phyloP scores from a whole-genome alignment of 1,140 invertebrate genomes.

The Akabosia matsudoensis region DNA sequence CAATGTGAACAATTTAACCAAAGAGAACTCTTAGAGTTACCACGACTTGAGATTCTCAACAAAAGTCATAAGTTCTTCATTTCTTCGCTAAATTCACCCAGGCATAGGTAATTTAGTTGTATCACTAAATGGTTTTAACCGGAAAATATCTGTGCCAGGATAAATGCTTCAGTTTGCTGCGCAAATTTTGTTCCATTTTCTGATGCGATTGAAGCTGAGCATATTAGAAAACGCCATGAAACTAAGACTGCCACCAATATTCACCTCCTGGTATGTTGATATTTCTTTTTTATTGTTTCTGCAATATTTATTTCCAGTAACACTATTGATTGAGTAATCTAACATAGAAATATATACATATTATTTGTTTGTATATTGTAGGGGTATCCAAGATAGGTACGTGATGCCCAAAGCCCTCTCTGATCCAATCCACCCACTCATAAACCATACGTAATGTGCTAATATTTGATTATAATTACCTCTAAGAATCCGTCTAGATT shows the following conservation, averaged over 20 bases:
- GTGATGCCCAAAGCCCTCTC: background rate
- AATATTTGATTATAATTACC: too few species aligned
- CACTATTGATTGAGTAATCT: too few species aligned
- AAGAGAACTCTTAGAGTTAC: background rate
- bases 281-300: too few species aligned
- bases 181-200: background rate
- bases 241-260: conserved; percentile 8
- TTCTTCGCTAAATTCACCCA: too few species aligned
- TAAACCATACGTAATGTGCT: too few species aligned
- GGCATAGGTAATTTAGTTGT: too few species aligned
- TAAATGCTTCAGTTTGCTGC: too few species aligned
- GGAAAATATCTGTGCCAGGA: too few species aligned
- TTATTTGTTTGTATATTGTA: background rate
- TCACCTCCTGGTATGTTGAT: conserved; percentile 15
- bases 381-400: conserved; percentile 14
- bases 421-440: background rate
- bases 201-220: conserved; percentile 1
- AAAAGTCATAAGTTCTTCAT: too few species aligned
- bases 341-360: background rate
- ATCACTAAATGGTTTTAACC: too few species aligned
- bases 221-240: background rate
- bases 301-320: too few species aligned
- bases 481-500: too few species aligned
- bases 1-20: background rate
- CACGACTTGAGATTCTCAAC: background rate